Evolutionary conservation across 2,888 invertebrate species (phyloP).

Genomic region (Nomada fucata): DNA sequence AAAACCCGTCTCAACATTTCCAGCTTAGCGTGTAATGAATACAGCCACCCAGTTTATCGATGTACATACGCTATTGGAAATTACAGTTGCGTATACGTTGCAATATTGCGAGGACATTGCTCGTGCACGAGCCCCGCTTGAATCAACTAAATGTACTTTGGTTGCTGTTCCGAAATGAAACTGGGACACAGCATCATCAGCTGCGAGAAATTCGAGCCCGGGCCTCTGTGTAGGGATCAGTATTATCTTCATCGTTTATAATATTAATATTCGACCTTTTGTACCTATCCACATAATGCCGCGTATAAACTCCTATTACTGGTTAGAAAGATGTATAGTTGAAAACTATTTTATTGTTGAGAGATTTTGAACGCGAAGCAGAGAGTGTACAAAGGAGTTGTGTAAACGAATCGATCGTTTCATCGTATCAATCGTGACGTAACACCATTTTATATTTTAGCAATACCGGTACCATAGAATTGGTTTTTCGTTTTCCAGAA

Average conservation of each 20-base stretch:
- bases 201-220: neutral
- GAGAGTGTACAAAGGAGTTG: too few relatives aligned
- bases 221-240: neutral
- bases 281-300: neutral
- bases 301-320: neutral
- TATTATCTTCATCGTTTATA: neutral
- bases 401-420: too few relatives aligned
- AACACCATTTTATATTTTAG: too few relatives aligned
- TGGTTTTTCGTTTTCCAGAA: too few relatives aligned
- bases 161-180: conserved; percentile 1
- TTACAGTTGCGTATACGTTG: neutral
- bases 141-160: conserved; percentile 1
- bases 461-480: too few relatives aligned
- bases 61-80: neutral
- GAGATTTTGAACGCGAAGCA: too few relatives aligned
- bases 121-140: neutral
- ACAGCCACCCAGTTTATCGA: neutral
- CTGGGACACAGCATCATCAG: neutral
- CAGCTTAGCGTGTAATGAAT: too few relatives aligned
- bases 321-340: neutral
- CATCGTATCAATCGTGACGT: too few relatives aligned
- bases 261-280: neutral
- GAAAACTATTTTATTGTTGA: too few relatives aligned
- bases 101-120: neutral
- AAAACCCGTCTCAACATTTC: too few relatives aligned